Conservation (phyloP, 2,113 vertebrate genomes). For the Piprites chloris region DNA sequence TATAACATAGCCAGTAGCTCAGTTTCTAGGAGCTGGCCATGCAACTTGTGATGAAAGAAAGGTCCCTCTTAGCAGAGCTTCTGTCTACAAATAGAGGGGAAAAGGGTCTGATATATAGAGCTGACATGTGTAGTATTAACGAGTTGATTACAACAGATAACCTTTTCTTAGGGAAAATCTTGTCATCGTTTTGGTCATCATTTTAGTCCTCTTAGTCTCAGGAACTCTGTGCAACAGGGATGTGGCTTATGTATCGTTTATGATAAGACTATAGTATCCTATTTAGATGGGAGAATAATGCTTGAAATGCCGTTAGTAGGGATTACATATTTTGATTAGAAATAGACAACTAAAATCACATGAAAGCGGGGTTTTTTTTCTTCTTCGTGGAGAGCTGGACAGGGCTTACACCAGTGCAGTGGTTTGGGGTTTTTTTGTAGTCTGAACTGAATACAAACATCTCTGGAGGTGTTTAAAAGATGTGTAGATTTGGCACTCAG, state of each 20-base stretch:
- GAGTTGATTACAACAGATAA: background rate
- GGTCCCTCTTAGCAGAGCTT: background rate
- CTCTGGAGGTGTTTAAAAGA: background rate
- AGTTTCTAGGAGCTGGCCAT: background rate
- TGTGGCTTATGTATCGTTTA: background rate
- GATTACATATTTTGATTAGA: background rate
- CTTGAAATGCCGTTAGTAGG: background rate
- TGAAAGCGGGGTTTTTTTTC: background rate
- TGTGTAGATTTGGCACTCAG: background rate
- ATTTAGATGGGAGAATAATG: background rate
- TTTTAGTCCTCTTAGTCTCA: background rate
- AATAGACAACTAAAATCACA: background rate
- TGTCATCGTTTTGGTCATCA: background rate
- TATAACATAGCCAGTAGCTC: background rate
- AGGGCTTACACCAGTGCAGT: background rate
- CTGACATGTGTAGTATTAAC: background rate
- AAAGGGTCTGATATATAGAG: background rate
- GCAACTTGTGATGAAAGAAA: background rate
- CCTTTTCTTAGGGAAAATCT: background rate
- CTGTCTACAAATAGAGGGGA: background rate
- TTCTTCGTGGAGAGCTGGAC: background rate
- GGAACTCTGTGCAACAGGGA: background rate
- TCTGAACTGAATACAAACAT: background rate
- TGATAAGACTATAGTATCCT: background rate
- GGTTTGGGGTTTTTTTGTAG: background rate